These are phyloP conservation scores for Parus major DNA, from an alignment of 2,113 vertebrate species.

Conservation along the genomic window DNA sequence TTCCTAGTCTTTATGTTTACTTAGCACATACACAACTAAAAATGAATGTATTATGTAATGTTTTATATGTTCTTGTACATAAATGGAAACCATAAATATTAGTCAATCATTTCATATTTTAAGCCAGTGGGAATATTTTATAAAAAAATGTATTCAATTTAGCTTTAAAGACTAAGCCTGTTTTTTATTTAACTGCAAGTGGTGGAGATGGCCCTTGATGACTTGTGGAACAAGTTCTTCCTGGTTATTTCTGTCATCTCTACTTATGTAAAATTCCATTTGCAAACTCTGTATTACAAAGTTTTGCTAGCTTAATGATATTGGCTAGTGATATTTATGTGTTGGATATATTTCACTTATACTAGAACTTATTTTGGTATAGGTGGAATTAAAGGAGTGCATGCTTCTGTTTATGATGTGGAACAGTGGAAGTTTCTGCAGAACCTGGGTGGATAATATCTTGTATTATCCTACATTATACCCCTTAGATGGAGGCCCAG, in stretches of 20 bases:
- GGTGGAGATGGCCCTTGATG: background rate
- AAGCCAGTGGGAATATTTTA: background rate
- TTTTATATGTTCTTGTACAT: background rate
- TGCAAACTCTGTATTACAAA: accelerated
- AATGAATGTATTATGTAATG: background rate
- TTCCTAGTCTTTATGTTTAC: constrained; percentile 11
- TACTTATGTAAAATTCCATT: background rate
- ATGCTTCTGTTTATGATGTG: background rate
- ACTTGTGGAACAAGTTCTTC: background rate
- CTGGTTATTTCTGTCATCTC: background rate
- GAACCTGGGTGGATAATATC: background rate
- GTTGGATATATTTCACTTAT: background rate
- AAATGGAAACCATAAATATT: background rate
- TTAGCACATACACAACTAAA: background rate
- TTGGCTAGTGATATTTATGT: background rate
- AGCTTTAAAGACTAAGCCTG: background rate
- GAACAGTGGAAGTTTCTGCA: background rate
- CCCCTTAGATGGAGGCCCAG: background rate
- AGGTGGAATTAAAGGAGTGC: background rate
- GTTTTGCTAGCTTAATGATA: background rate
- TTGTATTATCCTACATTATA: background rate
- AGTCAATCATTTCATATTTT: background rate
- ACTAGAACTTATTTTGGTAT: background rate
- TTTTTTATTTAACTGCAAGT: background rate
- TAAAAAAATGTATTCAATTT: background rate